Conservation (phyloP, 2,113 vertebrate genomes). For the Hippotragus niger region DNA sequence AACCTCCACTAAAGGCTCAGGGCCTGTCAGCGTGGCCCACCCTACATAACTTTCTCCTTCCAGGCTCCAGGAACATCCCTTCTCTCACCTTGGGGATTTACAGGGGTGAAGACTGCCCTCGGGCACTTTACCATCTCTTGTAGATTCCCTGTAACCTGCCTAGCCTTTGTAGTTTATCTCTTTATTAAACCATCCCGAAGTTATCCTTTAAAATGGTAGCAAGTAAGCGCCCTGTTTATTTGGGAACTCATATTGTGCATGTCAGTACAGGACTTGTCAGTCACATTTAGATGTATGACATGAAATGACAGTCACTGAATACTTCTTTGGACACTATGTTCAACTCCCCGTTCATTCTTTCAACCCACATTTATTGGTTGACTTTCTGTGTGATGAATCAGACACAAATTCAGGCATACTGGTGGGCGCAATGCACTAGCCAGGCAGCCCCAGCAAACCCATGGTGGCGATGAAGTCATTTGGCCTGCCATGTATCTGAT, state of each 20-base stretch:
- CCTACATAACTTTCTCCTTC: not conserved
- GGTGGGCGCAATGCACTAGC: rapidly evolving
- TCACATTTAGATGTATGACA: not conserved
- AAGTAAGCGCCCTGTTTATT: not conserved
- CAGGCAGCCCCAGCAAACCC: not conserved
- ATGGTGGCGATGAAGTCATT: not conserved
- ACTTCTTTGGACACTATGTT: not conserved
- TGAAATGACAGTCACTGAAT: not conserved
- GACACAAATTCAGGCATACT: not conserved
- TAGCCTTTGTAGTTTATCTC: not conserved
- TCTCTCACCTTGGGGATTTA: not conserved
- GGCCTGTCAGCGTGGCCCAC: not conserved
- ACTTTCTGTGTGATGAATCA: not conserved
- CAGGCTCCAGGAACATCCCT: not conserved
- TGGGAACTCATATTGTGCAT: not conserved
- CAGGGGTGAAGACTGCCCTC: rapidly evolving
- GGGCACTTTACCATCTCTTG: not conserved
- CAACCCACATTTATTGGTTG: not conserved
- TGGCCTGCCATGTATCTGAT: not conserved
- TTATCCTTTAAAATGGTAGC: not conserved
- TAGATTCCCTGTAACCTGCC: not conserved
- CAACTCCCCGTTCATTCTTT: not conserved
- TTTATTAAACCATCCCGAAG: not conserved
- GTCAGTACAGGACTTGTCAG: not conserved
- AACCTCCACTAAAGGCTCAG: not conserved